Evolutionary conservation across 2,888 invertebrate species (phyloP).

Genomic region (Heliothis peltigera): DNA sequence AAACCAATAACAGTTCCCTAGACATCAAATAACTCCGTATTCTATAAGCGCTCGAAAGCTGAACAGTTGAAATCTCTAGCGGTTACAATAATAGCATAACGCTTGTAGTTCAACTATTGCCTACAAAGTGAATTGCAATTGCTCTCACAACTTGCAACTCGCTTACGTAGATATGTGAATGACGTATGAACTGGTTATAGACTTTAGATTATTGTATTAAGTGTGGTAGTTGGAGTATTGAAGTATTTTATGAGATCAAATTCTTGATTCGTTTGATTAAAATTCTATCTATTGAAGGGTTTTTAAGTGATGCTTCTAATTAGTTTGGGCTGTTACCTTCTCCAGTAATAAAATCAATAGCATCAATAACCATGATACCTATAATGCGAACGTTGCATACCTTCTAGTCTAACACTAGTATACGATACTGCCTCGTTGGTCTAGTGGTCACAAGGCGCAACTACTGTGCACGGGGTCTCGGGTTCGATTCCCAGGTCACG

Average conservation of each 20-base stretch:
- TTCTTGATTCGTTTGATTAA: neutral
- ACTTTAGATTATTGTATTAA: slow-evolving; percentile 18
- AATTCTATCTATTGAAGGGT: neutral
- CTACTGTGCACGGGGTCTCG: too few species aligned
- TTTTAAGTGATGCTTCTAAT: too few species aligned
- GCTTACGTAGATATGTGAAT: slow-evolving; percentile 47
- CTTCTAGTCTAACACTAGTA: too few species aligned
- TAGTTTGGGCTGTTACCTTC: too few species aligned
- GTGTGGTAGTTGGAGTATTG: slow-evolving; percentile 21
- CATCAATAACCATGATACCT: too few species aligned
- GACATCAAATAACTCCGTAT: neutral
- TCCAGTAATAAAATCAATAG: too few species aligned
- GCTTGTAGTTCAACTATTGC: slow-evolving; percentile 49
- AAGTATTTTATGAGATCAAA: slow-evolving; percentile 8
- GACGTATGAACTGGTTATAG: slow-evolving; percentile 32
- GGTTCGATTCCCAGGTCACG: too few species aligned
- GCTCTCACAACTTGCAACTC: slow-evolving; percentile 59
- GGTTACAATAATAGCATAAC: slow-evolving; percentile 50
- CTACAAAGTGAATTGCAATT: slow-evolving; percentile 67
- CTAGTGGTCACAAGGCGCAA: too few species aligned
- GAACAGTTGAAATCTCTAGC: slow-evolving; percentile 57
- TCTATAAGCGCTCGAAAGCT: slow-evolving; percentile 18
- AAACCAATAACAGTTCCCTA: neutral
- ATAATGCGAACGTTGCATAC: too few species aligned
- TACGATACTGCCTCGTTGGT: too few species aligned